These are phyloP conservation scores for Leucoraja erinaceus DNA, from an alignment of 2,113 vertebrate genomes.

Conservation along the genomic window DNA sequence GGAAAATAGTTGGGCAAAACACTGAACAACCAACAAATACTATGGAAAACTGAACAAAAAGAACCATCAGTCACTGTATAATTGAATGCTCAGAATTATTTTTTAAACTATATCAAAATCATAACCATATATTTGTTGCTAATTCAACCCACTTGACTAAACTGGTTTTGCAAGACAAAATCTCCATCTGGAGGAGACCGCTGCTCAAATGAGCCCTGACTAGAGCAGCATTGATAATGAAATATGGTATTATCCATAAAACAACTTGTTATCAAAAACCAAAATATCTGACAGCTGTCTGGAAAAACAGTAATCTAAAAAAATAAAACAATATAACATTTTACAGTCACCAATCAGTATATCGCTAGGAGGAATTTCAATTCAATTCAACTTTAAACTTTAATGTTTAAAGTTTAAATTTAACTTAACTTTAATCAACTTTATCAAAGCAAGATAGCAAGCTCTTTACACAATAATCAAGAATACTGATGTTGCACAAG, in stretches of 20 bases:
- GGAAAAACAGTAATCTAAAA: not conserved
- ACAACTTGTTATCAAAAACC: no score
- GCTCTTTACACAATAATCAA: not conserved
- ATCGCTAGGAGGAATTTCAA: not conserved
- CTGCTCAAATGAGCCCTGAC: not conserved
- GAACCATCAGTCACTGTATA: no score
- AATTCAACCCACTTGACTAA: not conserved
- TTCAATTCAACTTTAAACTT: no score
- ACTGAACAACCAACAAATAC: no score
- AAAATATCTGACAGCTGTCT: not conserved
- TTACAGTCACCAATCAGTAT: not conserved
- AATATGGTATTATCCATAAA: not conserved
- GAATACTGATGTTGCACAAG: not conserved
- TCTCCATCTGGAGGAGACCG: not conserved
- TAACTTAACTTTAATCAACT: no score
- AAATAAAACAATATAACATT: not conserved
- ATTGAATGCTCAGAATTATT: not conserved
- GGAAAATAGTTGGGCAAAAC: not conserved
- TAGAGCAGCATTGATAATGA: not conserved
- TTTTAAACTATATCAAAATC: not conserved
- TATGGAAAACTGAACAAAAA: not conserved
- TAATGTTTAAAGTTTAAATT: no score
- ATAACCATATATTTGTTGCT: not conserved
- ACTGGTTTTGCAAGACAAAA: not conserved
- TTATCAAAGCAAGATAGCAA: conserved; percentile 11